A percentile compares a stretch with the other conserved stretches of the same genome.
Conservation (phyloP, 2,888 invertebrate genomes). For the Galerucella calmariensis region DNA sequence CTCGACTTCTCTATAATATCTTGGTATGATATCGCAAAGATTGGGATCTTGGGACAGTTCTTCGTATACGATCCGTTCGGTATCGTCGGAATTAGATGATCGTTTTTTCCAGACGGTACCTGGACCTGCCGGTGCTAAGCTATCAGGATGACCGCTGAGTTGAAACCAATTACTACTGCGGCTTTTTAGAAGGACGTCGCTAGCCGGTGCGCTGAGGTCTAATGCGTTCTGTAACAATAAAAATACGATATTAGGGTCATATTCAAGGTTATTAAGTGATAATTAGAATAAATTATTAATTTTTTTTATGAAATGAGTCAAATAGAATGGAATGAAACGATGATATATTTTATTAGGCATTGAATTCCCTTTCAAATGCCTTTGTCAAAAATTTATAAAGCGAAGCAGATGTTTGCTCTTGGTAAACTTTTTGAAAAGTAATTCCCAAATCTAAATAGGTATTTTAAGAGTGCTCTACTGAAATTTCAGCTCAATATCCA, state of each 20-base stretch:
- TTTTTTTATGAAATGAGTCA: too few relatives aligned
- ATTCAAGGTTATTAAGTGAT: not conserved
- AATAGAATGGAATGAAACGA: too few relatives aligned
- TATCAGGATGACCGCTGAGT: conserved; percentile 91
- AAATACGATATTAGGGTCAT: conserved; percentile 1
- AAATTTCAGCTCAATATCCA: too few relatives aligned
- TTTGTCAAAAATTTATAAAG: too few relatives aligned
- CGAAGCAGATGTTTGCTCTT: too few relatives aligned
- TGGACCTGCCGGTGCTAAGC: conserved; percentile 91
- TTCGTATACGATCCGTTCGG: conserved; percentile 83
- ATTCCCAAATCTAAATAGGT: too few relatives aligned
- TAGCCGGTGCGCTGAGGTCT: conserved; percentile 90
- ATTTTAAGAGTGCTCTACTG: too few relatives aligned
- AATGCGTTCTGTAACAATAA: conserved; percentile 81
- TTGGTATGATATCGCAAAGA: conserved; percentile 80
- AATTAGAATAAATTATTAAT: too few relatives aligned
- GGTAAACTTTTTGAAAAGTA: too few relatives aligned
- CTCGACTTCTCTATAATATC: conserved; percentile 85
- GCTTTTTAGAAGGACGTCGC: conserved; percentile 83
- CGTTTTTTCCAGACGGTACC: conserved; percentile 95
- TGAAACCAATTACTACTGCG: conserved; percentile 85
- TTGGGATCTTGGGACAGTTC: conserved; percentile 79
- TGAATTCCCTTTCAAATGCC: too few relatives aligned
- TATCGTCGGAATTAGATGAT: conserved; percentile 75
- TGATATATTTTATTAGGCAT: too few relatives aligned